Evolutionary conservation across 23 tunicate species (phyloP).

Genomic region (Styela plicata): DNA sequence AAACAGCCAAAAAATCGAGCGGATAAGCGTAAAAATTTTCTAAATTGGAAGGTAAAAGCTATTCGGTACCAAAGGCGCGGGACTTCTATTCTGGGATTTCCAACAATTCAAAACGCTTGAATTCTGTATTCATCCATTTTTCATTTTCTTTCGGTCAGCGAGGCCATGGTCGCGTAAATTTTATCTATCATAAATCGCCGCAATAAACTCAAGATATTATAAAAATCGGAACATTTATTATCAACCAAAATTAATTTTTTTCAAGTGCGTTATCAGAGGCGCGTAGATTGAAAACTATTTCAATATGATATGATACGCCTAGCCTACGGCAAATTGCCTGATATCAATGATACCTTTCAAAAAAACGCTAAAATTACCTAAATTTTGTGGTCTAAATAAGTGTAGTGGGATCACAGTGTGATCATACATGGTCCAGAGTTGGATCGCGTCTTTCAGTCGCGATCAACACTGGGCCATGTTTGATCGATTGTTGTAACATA

Average conservation of each 20-base stretch:
- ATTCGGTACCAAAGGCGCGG: not conserved
- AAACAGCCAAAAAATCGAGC: no score
- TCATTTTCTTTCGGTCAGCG: no score
- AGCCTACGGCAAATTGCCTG: not conserved
- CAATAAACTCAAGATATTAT: no score
- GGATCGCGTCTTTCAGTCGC: no score
- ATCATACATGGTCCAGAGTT: no score
- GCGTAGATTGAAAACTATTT: not conserved
- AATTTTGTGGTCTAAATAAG: not conserved
- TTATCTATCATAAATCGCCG: not conserved
- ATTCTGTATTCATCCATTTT: no score
- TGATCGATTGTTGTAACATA: not conserved
- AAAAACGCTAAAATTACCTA: not conserved
- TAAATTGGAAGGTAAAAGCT: not conserved
- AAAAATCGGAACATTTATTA: not conserved
- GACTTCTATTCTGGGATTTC: no score
- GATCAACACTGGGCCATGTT: not conserved
- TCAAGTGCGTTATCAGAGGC: not conserved
- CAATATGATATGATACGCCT: not conserved
- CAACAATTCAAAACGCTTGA: no score
- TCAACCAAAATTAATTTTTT: not conserved
- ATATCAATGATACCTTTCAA: not conserved
- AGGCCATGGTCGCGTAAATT: no score
- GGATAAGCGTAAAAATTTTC: not conserved
- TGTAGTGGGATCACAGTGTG: no score